A percentile compares a stretch with the other conserved stretches of the same genome.
phyloP scores from a whole-genome alignment of 2,888 invertebrate species.

The Chymomyza amoena region DNA sequence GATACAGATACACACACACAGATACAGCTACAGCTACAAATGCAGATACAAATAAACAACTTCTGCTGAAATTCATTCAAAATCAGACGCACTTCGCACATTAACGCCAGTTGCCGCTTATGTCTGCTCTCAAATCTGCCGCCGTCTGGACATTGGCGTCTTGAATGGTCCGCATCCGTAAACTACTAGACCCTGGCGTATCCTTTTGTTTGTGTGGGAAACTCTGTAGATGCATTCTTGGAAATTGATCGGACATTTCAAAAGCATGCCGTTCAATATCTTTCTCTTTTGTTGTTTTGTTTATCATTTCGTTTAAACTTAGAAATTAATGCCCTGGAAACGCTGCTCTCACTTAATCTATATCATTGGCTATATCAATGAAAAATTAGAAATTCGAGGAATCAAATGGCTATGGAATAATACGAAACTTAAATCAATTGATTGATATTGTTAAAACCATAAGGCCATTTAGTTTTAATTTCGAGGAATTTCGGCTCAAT shows the following conservation, averaged over 20 bases:
- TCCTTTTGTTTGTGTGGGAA: slow-evolving; percentile 63
- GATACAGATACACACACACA: slow-evolving; percentile 23
- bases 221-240: slow-evolving; percentile 51
- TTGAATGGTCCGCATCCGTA: slow-evolving; percentile 5
- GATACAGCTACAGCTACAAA: slow-evolving; percentile 28
- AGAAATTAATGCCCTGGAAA: slow-evolving; percentile 45
- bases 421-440: background rate
- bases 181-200: slow-evolving; percentile 24
- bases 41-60: slow-evolving; percentile 21
- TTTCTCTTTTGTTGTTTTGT: slow-evolving; percentile 3
- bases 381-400: slow-evolving; percentile 12
- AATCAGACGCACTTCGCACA: slow-evolving; percentile 68
- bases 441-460: background rate
- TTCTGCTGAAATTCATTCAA: slow-evolving; percentile 65
- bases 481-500: background rate
- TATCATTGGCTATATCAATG: slow-evolving; percentile 55
- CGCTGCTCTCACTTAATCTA: slow-evolving; percentile 44
- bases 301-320: slow-evolving; percentile 37
- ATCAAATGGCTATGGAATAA: background rate
- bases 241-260: slow-evolving; percentile 67
- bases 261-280: slow-evolving; percentile 47
- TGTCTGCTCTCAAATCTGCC: slow-evolving; percentile 2
- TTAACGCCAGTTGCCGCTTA: slow-evolving; percentile 53
- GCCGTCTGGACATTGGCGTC: background rate
- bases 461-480: background rate